Conservation (phyloP, 2,113 vertebrate species). For the Parus major region DNA sequence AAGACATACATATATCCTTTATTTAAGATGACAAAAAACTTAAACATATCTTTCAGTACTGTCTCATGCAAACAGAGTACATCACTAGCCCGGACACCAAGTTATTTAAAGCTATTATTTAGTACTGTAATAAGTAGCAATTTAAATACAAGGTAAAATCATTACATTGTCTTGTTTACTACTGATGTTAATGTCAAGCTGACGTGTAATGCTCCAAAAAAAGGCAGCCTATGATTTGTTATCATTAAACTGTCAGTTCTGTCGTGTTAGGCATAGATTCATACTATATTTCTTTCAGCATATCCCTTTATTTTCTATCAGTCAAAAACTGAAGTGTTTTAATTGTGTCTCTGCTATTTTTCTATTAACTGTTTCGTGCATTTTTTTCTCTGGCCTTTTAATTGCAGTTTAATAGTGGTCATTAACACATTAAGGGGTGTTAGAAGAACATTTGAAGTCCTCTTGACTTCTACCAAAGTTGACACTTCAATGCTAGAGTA, state of each 20-base stretch:
- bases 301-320: constrained; percentile 85
- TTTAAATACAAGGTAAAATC: constrained; percentile 82
- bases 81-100: constrained; percentile 78
- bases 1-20: constrained; percentile 73
- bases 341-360: constrained; percentile 83
- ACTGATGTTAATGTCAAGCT: constrained; percentile 80
- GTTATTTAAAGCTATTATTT: constrained; percentile 84
- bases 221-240: constrained; percentile 87
- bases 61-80: constrained; percentile 70
- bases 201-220: constrained; percentile 68
- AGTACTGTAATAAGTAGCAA: constrained; percentile 81
- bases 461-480: constrained; percentile 92
- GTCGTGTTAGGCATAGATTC: constrained; percentile 79
- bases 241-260: constrained; percentile 91
- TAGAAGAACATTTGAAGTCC: constrained; percentile 90
- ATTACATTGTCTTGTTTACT: constrained; percentile 84
- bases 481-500: constrained; percentile 91
- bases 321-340: constrained; percentile 78
- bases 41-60: constrained; percentile 77
- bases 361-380: constrained; percentile 88
- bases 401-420: constrained; percentile 94
- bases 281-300: constrained; percentile 74
- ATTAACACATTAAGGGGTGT: constrained; percentile 94
- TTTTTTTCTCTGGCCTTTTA: constrained; percentile 87
- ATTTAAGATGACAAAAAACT: constrained; percentile 78